Base-by-base conservation (phyloP, 2,113 vertebrate genomes). In the Nannospalax galili region DNA sequence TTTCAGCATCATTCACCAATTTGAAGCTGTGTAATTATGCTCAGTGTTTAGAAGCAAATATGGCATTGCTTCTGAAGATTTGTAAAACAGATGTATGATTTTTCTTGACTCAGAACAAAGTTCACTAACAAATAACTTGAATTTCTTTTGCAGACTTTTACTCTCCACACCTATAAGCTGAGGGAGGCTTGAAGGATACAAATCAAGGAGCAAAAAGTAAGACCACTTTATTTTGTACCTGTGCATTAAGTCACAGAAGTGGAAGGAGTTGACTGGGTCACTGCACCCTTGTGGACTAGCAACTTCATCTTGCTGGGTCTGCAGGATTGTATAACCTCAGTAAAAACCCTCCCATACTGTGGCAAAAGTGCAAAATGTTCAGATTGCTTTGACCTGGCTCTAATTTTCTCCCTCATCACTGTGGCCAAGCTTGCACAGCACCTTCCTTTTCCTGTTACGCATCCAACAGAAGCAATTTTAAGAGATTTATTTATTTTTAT, bases 11-110 rank as follows among this genome's bases (percentile, higher is more conserved):
- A 96, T 92, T 97, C 86, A 84, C 79, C 82, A 91, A 90, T 93
- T 58, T 95, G 78, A 96, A 96, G 92, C 52, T 92, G 70, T n/a
- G 84, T 92, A 77, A 97, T 96, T 97, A 89, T 35, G 75, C 35
- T 86, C 74, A 89, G 79, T 94, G 79, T 95, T 95, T 92, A 92
- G 70, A 97, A 82, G 92, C 91, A 91, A 96, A 95, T 94, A 96
- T 84, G 97, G 58, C 74, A 95, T 84, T 85, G 86, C 73, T 79
- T 90, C 37, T 89, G 86, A 92, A 45, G 75, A 95, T 88, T 84
- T 93, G 32, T 84, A 94, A 96, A 95, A 91, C 37, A 93, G 92
- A 95, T 84, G 65, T 30, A 32, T 95, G 35, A 92, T 87, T 95
- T 89, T 65, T 30, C 70, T 91, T 91, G n/a, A 94, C 92, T 93